Percentiles rank a stretch among this genome's conserved stretches.
phyloP scores from a whole-genome alignment of 1,140 invertebrate species.

The Ips nitidus region DNA sequence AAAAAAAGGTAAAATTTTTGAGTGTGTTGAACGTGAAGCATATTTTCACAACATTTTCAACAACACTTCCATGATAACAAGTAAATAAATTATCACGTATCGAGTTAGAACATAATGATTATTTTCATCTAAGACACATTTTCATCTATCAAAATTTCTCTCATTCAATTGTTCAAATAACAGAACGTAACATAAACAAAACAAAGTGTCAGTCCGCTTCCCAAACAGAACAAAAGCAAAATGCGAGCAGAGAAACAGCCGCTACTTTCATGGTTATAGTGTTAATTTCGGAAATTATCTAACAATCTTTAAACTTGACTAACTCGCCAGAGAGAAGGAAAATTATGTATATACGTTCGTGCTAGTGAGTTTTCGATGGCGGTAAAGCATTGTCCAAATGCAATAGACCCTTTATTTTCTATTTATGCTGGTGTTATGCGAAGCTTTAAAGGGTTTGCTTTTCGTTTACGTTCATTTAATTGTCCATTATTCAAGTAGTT shows the following conservation, averaged over 20 bases:
- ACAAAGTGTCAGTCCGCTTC: conserved; percentile 1
- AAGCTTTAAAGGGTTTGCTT: background rate
- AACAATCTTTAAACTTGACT: conserved; percentile 52
- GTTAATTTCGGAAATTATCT: conserved; percentile 52
- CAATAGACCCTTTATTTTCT: conserved; percentile 24
- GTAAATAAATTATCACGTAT: too few species aligned
- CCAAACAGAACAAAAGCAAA: conserved; percentile 2
- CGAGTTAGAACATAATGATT: too few species aligned
- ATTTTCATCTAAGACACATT: background rate
- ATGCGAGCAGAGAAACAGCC: conserved; percentile 7
- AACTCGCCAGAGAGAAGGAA: conserved; percentile 51
- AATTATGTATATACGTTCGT: conserved; percentile 47
- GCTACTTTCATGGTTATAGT: conserved; percentile 34
- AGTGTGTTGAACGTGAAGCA: too few species aligned
- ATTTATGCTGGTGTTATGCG: conserved; percentile 4
- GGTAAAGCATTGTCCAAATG: conserved; percentile 43
- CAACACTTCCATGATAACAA: too few species aligned
- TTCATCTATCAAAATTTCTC: background rate
- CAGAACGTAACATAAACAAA: background rate
- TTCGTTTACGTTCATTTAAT: background rate
- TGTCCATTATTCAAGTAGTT: too few species aligned
- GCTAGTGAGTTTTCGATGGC: conserved; percentile 37
- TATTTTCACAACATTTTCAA: too few species aligned
- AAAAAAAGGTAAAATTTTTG: too few species aligned
- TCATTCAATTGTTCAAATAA: background rate